Evolutionary conservation across 2,888 invertebrate species (phyloP).

Genomic region (Thelaira solivaga): DNA sequence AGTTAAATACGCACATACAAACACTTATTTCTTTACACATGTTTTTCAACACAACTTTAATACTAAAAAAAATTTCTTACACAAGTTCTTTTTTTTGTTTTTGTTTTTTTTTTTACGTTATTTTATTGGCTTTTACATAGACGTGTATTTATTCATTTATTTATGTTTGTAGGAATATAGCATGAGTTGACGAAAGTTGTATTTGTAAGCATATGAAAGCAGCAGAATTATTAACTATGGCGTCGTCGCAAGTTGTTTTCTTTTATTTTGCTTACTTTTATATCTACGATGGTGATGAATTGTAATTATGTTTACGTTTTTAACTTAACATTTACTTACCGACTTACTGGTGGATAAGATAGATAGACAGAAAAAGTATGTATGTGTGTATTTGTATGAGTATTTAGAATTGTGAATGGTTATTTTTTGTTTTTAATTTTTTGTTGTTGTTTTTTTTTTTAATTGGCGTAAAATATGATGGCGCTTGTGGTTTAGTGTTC

Average conservation of each 20-base stretch:
- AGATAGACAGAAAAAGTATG: neutral
- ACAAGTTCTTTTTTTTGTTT: neutral
- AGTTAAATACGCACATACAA: constrained; percentile 5
- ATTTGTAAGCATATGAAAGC: constrained; percentile 5
- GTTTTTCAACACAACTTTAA: constrained; percentile 21
- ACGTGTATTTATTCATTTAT: constrained; percentile 7
- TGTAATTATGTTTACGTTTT: constrained; percentile 60
- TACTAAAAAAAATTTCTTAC: constrained; percentile 31
- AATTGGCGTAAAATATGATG: constrained; percentile 57
- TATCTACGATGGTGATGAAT: constrained; percentile 59
- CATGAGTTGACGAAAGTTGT: constrained; percentile 23
- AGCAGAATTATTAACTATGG: constrained; percentile 49
- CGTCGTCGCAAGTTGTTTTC: constrained; percentile 29
- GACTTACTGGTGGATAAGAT: constrained; percentile 42
- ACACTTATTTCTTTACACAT: constrained; percentile 12
- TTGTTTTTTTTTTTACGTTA: neutral
- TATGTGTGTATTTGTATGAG: constrained; percentile 8
- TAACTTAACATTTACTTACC: constrained; percentile 50
- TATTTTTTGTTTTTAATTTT: neutral
- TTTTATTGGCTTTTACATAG: constrained; percentile 14
- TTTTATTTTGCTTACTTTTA: constrained; percentile 6
- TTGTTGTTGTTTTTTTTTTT: neutral
- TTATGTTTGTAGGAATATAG: neutral
- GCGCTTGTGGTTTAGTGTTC: constrained; percentile 56
- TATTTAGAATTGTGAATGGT: constrained; percentile 49